Percentiles rank a stretch among this genome's conserved stretches.
Evolutionary conservation across 1,140 invertebrate genomes (phyloP).

Genomic region (Drosophila ogumai): DNA sequence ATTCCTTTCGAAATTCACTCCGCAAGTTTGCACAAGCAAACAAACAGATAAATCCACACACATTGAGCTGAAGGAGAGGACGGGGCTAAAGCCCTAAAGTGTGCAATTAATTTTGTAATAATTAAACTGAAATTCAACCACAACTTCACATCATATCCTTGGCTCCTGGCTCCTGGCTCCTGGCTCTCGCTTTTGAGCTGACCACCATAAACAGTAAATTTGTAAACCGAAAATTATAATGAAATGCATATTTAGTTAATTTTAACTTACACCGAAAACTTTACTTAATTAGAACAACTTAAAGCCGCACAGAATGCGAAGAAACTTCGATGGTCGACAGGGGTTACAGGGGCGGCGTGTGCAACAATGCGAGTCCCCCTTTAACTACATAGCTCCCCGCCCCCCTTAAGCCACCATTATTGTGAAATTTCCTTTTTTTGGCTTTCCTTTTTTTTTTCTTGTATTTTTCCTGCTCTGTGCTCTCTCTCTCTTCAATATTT

Average conservation of each 20-base stretch:
- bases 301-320: slow-evolving; percentile 54
- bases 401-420: slow-evolving; percentile 2
- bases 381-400: background rate
- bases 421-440: slow-evolving; percentile 30
- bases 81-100: slow-evolving; percentile 34
- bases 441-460: slow-evolving; percentile 11
- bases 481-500: slow-evolving; percentile 49
- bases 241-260: slow-evolving; percentile 78
- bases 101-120: slow-evolving; percentile 72
- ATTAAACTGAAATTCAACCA: slow-evolving; percentile 69
- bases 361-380: slow-evolving; percentile 31
- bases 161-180: no score
- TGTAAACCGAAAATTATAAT: slow-evolving; percentile 58
- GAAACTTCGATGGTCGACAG: slow-evolving; percentile 18
- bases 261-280: slow-evolving; percentile 64
- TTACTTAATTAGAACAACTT: slow-evolving; percentile 76
- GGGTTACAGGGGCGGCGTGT: background rate
- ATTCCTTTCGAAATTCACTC: slow-evolving; percentile 23
- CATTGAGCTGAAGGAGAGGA: slow-evolving; percentile 3
- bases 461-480: background rate
- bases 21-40: slow-evolving; percentile 13
- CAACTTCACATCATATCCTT: slow-evolving; percentile 6
- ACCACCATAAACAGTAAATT: slow-evolving; percentile 34
- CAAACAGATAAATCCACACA: slow-evolving; percentile 7
- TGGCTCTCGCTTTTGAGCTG: background rate